Base-by-base conservation (phyloP, 2,797 vertebrate genomes). In the Eulemur coronatus region DNA sequence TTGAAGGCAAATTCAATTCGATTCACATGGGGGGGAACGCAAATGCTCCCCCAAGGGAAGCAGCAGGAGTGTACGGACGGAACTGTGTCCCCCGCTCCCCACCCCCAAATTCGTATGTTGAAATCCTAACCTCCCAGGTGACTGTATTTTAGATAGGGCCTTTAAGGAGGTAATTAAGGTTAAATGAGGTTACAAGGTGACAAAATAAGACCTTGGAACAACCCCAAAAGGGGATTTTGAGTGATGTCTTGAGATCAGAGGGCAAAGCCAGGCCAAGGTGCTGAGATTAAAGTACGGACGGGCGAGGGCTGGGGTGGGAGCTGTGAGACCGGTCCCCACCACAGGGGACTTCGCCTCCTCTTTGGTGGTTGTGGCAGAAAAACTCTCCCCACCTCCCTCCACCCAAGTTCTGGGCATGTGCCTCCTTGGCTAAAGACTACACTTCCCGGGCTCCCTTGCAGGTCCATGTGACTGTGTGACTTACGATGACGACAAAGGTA, bases 401-500 rank as follows among this genome's bases (percentile, higher is more conserved):
- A 7, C 9, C 52, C 52, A 38, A 26, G 41, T 57, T 41, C 24
- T 6, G 76, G 50, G n/a, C 50, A 78, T 4, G 1, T 2, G 52
- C 13, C 76, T 57, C 14, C 14, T 57, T 38, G 35, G 24, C 52
- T 57, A 18, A 41, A 35, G 15, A 28, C n/a, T 41, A 38, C 24
- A 28, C 26, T 80, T 38, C 35, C 52, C 26, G 10, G 76, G 52
- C 24, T 18, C n/a, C 76, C 24, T 17, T 30, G 55, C 52, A 2
- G 24, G 4, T 57, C 24, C 8, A 0, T 0, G 14, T 57, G 35
- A 14, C 76, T 24, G 2, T 5, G 52, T 57, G 76, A 57, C 35
- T 41, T 13, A 6, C 4, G 28, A 1, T 9, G 11, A 7, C 0
- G 43, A 0, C 0, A 6, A 4, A 12, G 41, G 55, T 38, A 7